Percentiles rank a stretch among this genome's conserved stretches.
Evolutionary conservation across 2,888 invertebrate species (phyloP).

Genomic region (Plagiodera versicolora): DNA sequence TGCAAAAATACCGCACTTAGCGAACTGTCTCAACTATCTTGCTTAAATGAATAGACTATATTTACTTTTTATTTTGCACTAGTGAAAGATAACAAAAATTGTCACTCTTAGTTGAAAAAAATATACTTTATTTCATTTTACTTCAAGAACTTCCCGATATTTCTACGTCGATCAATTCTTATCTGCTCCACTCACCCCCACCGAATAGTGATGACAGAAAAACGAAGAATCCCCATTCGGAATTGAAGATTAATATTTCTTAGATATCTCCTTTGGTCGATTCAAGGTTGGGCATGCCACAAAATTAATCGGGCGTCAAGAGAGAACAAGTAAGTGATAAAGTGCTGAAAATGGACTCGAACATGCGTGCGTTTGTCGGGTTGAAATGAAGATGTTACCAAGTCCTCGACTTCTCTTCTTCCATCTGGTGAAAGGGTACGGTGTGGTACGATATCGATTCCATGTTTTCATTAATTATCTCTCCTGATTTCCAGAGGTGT

Average conservation of each 20-base stretch:
- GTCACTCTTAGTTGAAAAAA: too few relatives aligned
- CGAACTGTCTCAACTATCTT: too few relatives aligned
- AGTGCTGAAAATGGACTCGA: constrained; percentile 55
- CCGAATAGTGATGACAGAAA: constrained; percentile 16
- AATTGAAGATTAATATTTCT: constrained; percentile 45
- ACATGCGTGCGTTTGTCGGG: constrained; percentile 52
- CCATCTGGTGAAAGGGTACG: constrained; percentile 38
- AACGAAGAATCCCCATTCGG: constrained; percentile 25
- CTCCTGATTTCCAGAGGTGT: too few relatives aligned
- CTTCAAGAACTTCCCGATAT: too few relatives aligned
- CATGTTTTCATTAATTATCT: too few relatives aligned
- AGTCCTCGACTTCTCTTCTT: constrained; percentile 40
- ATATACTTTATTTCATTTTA: too few relatives aligned
- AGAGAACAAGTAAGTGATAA: constrained; percentile 56
- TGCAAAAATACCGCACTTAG: too few relatives aligned
- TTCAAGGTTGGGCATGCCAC: constrained; percentile 53
- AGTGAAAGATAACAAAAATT: too few relatives aligned
- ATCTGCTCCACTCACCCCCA: constrained; percentile 18
- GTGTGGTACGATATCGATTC: constrained; percentile 43
- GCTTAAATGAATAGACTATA: too few relatives aligned
- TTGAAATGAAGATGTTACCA: constrained; percentile 52
- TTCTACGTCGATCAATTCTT: too few relatives aligned
- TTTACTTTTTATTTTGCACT: too few relatives aligned
- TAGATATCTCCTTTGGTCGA: constrained; percentile 48
- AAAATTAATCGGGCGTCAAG: constrained; percentile 57